Conservation (phyloP, 2,888 invertebrate genomes). For the Pelosia muscerda region DNA sequence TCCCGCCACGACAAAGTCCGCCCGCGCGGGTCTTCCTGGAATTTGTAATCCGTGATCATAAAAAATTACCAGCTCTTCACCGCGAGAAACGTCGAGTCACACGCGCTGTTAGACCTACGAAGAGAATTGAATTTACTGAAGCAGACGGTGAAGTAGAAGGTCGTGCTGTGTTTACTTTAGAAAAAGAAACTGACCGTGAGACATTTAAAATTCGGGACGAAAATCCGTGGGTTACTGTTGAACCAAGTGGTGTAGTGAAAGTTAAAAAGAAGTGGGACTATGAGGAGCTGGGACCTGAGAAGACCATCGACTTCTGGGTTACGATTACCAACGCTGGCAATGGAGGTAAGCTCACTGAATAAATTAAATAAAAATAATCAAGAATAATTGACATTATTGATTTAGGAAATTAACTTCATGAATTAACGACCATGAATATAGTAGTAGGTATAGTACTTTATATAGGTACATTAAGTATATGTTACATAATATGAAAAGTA, state of each 20-base stretch:
- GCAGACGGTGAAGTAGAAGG: conserved; percentile 96
- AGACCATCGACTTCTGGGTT: conserved; percentile 98
- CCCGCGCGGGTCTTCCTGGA: conserved; percentile 93
- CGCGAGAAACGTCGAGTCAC: conserved; percentile 93
- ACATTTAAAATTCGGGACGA: conserved; percentile 97
- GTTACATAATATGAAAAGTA: no score
- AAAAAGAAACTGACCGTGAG: conserved; percentile 96
- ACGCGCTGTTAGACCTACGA: conserved; percentile 97
- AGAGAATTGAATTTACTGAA: conserved; percentile 96
- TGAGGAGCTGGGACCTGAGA: conserved; percentile 97
- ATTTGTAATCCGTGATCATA: conserved; percentile 88
- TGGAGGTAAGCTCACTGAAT: conserved; percentile 90
- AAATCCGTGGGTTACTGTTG: conserved; percentile 97
- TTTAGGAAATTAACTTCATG: neutral
- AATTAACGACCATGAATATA: no score
- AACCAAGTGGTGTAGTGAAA: conserved; percentile 95
- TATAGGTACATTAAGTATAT: no score
- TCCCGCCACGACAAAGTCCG: conserved; percentile 90
- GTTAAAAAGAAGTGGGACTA: conserved; percentile 99
- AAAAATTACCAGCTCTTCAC: conserved; percentile 88
- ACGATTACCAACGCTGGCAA: conserved; percentile 96
- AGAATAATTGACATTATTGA: no score
- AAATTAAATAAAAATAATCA: no score
- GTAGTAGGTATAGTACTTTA: no score
- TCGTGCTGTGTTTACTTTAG: conserved; percentile 94